Base-by-base conservation (phyloP, 1,140 invertebrate species). In the Oscheius sp. region DNA sequence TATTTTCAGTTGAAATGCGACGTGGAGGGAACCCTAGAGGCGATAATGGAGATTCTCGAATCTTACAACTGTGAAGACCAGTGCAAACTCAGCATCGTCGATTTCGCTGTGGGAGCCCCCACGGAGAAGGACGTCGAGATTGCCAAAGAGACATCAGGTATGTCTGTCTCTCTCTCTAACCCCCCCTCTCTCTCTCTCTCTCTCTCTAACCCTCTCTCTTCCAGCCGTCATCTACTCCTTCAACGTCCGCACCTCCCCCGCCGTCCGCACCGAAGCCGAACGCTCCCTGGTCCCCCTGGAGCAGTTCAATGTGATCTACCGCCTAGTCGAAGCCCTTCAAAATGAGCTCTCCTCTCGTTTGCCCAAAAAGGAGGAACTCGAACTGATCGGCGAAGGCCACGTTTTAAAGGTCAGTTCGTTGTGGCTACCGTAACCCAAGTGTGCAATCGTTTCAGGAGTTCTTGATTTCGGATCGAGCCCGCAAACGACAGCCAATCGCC, bases 21-120 rank as follows among this genome's bases (percentile, higher is more conserved):
- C 83, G 87, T 88, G 13, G 84, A 86, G 79, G 87, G 87, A 0
- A 95, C 93, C 10, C 88, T 96, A 7, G 94, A 98, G 86, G 94
- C 95, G 0, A 92, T 99, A 76, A 85, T 96, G 45, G 91, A 97
- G 85, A 91, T 93, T 32, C 83, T 98, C 29, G 91, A 93, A 63
- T 93, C 93, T 0, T 99, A 97, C 82, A 87, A 90, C 63, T 89
- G 89, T 55, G 85, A 90, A 73, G 86, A 90, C 3, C 86, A 88
- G 31, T 94, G 95, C 81, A 87, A 88, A 36, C 85, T 99, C 3
- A 91, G 95, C 79, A 83, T 98, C 3, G 89, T 98, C 23, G 91
- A 94, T 84, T 95, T 91, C 85, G 94, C 91, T 3, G 91, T 98
- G 23, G 96, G 96, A 3, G 86, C 89, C 66, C 87, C 97, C 1